Percentiles rank a stretch among this genome's conserved stretches.
These are phyloP conservation scores for Ovis aries DNA, from an alignment of 2,113 vertebrate genomes.

Conservation along the genomic window ARS-UI_Ramb_v3.0 NC_056055.1:200482001-200482500, in stretches of 20 bases:
- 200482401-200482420: neutral
- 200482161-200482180: neutral
- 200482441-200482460: neutral
- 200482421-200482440: neutral
- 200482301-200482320: neutral
- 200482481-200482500: no score
- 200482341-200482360: neutral
- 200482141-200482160: neutral
- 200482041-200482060: neutral
- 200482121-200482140: neutral
- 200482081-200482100: neutral
- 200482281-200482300: neutral
- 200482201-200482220: neutral
- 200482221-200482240: neutral
- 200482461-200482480: neutral
- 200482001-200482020: fast-evolving
- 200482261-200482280: neutral
- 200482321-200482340: neutral
- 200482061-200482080: neutral
- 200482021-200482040: neutral
- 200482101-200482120: neutral
- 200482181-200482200: neutral
- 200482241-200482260: neutral
- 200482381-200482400: neutral
- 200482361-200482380: neutral